Evolutionary conservation across 2,113 vertebrate genomes (phyloP), one percentile per base, ranked within the genome.

Genomic region (Antechinus stuartii): DNA sequence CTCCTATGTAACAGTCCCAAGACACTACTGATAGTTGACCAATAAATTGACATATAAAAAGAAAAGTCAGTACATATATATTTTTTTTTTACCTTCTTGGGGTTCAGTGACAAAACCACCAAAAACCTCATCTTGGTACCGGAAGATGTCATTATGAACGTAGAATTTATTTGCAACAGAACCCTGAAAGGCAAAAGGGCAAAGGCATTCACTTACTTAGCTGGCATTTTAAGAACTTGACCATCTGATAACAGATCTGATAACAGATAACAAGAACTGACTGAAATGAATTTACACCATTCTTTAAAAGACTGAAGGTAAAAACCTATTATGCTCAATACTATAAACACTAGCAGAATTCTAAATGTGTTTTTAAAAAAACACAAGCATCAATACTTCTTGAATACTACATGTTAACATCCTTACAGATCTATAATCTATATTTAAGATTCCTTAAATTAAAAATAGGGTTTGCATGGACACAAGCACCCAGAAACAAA

Each of bases 151-250:
- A 0, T 99, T 99, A 98, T 99, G 99, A 94, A 99, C 99, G 96
- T 99, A 99, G 98, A 99, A 99, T 96, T 99, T 99, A 98, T 99
- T 99, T 92, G 99, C 99, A 92, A 99, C 99, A 27, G 99, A 99
- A 0, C 99, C 99, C 99, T 99, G 92, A 42, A 97, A 96, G 93
- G 90, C 11, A 98, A 95, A 54, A 68, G 12, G 12, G 3, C 94
- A 91, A 96, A 91, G 46, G 2, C 96, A 89, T 91, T 94, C 2
- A 97, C 24, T 92, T 95, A 96, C 46, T 94, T n/a, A 55, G 93
- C 14, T 93, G 16, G 76, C 46, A 90, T 96, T 90, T 10, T 90
- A 92, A 94, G 52, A 91, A 2, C 47, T 53, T 55, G 53, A 90
- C 50, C 52, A 76, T 30, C 47, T 84, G 6, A 84, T 49, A 49